A percentile compares a stretch with the other conserved stretches of the same genome.
These are phyloP conservation scores for Atrichornis clamosus DNA, from an alignment of 2,113 vertebrate species.

Conservation along the genomic window DNA sequence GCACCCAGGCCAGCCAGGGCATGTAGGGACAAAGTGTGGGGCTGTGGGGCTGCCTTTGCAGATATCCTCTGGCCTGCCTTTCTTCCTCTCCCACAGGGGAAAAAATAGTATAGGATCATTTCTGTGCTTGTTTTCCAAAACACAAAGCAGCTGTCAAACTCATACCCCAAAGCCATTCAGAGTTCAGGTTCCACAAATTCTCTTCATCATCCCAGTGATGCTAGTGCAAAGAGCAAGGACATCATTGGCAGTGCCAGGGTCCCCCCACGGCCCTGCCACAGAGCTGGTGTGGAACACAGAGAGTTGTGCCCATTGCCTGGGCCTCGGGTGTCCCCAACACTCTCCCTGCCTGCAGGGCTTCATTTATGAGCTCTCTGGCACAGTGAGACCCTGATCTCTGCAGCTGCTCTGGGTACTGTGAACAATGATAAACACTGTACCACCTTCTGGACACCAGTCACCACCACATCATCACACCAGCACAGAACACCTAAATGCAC, in stretches of 20 bases:
- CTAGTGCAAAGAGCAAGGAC: background rate
- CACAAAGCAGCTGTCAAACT: background rate
- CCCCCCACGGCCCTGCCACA: background rate
- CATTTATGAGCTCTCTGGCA: background rate
- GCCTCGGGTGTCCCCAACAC: background rate
- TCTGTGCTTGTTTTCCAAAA: background rate
- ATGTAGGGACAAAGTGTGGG: background rate
- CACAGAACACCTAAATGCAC: background rate
- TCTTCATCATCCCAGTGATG: background rate
- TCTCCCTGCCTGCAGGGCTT: background rate
- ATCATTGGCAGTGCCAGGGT: background rate
- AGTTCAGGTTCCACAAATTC: background rate
- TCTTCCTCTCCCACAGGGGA: background rate
- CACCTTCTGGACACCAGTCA: background rate
- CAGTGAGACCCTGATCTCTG: background rate
- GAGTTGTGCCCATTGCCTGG: background rate
- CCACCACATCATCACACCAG: background rate
- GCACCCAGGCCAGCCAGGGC: background rate
- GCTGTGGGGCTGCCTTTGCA: background rate
- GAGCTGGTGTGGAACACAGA: background rate
- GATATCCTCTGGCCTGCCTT: background rate
- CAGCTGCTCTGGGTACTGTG: background rate
- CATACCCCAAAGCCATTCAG: background rate
- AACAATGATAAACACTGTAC: background rate
- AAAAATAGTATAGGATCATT: background rate